phyloP scores from a whole-genome alignment of 2,888 invertebrate species.

The Pardosa pseudoannulata region DNA sequence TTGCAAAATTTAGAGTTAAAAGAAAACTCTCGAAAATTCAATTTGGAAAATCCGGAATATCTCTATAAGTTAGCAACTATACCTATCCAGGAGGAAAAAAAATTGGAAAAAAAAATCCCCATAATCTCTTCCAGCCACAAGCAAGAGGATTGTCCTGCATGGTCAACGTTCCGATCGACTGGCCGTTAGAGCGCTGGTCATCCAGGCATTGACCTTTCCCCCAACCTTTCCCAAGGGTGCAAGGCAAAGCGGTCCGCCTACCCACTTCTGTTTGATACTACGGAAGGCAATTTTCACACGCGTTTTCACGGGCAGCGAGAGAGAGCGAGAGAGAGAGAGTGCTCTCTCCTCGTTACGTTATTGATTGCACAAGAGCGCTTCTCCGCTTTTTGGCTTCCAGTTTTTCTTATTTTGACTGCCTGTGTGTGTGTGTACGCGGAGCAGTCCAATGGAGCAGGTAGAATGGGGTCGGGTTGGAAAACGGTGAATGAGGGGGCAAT shows the following conservation, averaged over 20 bases:
- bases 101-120: neutral
- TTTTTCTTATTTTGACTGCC: constrained; percentile 19
- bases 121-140: constrained; percentile 1
- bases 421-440: constrained; percentile 6
- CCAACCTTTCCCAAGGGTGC: constrained; percentile 39
- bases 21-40: no score
- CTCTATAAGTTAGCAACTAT: no score
- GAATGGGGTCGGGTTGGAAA: neutral
- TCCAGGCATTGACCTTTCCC: constrained; percentile 65
- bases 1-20: no score
- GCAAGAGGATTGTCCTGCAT: constrained; percentile 33
- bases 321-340: no score
- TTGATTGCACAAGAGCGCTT: constrained; percentile 39
- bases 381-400: constrained; percentile 13
- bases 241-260: constrained; percentile 38
- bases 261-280: constrained; percentile 33
- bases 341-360: constrained; percentile 39
- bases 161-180: constrained; percentile 62
- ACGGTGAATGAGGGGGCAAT: neutral
- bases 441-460: constrained; percentile 5
- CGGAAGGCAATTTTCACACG: constrained; percentile 66
- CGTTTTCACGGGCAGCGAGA: constrained; percentile 33
- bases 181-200: constrained; percentile 55
- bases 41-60: no score
- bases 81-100: no score